A percentile compares a stretch with the other conserved stretches of the same genome.
These are phyloP conservation scores for Drosophila gunungcola DNA, from an alignment of 1,140 invertebrate species.

Conservation along the genomic window DNA sequence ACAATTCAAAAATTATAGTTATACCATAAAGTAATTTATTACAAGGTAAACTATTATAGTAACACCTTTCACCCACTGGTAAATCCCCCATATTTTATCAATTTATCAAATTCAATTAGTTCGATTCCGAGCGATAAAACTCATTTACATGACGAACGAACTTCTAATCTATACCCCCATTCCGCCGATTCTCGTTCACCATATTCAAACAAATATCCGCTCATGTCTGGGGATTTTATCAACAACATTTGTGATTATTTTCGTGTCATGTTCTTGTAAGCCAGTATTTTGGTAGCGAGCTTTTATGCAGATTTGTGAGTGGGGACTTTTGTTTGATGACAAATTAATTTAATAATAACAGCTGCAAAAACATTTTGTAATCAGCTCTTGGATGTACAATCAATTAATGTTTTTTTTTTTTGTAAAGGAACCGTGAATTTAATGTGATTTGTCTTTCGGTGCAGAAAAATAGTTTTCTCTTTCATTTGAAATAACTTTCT, in stretches of 20 bases:
- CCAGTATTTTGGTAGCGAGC: slow-evolving; percentile 26
- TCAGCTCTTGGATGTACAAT: slow-evolving; percentile 66
- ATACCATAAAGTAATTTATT: background rate
- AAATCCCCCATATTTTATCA: slow-evolving; percentile 21
- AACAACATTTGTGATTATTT: slow-evolving; percentile 77
- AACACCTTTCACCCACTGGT: background rate
- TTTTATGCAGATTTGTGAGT: slow-evolving; percentile 74
- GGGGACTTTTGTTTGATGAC: slow-evolving; percentile 73
- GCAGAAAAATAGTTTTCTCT: slow-evolving; percentile 32
- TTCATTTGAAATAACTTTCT: slow-evolving; percentile 36
- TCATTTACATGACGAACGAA: slow-evolving; percentile 69
- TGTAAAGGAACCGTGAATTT: slow-evolving; percentile 11
- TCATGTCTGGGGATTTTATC: slow-evolving; percentile 59
- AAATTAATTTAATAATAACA: slow-evolving; percentile 83
- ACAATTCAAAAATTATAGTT: background rate
- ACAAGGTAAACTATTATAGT: slow-evolving; percentile 17
- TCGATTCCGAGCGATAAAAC: slow-evolving; percentile 54
- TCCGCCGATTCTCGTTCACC: background rate
- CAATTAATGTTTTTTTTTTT: slow-evolving; percentile 63
- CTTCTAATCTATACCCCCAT: slow-evolving; percentile 40
- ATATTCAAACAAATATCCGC: slow-evolving; percentile 38
- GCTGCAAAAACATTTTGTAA: slow-evolving; percentile 81
- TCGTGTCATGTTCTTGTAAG: slow-evolving; percentile 67
- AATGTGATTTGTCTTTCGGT: slow-evolving; percentile 38
- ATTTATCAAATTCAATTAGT: slow-evolving; percentile 77